These are phyloP conservation scores for Chromis chromis DNA, from an alignment of 2,797 vertebrate species.

Conservation along the genomic window DNA sequence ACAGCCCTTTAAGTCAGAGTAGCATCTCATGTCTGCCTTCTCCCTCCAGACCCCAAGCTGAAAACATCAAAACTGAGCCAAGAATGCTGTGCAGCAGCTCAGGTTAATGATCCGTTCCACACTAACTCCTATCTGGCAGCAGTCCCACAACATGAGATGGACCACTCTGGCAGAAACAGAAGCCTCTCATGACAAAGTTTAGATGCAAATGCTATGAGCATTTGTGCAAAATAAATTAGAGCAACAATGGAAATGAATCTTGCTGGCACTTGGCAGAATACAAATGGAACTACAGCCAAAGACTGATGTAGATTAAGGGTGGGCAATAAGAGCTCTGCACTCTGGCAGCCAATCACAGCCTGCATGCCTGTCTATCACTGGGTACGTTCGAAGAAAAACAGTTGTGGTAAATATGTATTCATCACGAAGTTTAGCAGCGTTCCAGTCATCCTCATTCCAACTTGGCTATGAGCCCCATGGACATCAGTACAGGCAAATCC, in stretches of 20 bases:
- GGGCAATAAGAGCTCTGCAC: neutral
- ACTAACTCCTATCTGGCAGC: conserved; percentile 29
- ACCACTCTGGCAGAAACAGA: conserved; percentile 13
- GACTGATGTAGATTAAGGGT: conserved; percentile 7
- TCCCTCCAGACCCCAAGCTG: neutral
- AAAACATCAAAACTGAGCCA: conserved; percentile 14
- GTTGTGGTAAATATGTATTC: conserved; percentile 6
- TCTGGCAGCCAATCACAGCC: conserved; percentile 23
- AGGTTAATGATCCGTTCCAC: conserved; percentile 41
- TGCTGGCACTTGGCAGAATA: neutral
- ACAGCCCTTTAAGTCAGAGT: neutral
- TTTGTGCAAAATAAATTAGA: conserved; percentile 37
- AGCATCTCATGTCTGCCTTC: conserved; percentile 8
- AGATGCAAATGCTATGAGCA: conserved; percentile 3
- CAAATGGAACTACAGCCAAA: conserved; percentile 18
- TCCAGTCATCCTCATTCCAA: conserved; percentile 18
- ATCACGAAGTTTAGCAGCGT: conserved; percentile 12
- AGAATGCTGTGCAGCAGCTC: neutral
- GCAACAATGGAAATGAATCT: conserved; percentile 23
- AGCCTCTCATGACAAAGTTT: conserved; percentile 5
- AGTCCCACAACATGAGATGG: conserved; percentile 10
- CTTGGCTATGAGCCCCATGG: neutral
- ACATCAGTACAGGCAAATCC: neutral
- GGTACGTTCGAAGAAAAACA: conserved; percentile 7
- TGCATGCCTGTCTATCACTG: neutral